These are phyloP conservation scores for Chloroceryle amazona DNA, from an alignment of 2,797 vertebrate species.

Conservation along the genomic window DNA sequence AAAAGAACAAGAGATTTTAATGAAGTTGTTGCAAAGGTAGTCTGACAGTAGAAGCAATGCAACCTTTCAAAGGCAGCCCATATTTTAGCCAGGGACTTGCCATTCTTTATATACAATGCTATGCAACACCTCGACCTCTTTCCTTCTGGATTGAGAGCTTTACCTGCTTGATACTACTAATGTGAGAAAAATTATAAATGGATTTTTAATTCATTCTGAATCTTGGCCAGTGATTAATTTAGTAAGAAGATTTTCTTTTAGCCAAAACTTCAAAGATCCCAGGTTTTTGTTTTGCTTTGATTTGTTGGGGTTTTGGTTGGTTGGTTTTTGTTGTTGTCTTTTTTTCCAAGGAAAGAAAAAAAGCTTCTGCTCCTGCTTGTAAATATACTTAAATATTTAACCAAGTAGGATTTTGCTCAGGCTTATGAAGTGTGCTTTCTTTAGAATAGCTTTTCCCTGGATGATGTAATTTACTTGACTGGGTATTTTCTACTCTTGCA, in stretches of 20 bases:
- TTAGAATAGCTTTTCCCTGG: slow-evolving; percentile 77
- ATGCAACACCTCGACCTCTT: neutral
- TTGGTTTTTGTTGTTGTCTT: too few relatives aligned
- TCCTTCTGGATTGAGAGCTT: neutral
- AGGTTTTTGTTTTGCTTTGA: too few relatives aligned
- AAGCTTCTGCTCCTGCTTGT: neutral
- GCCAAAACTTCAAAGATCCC: neutral
- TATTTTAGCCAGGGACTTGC: neutral
- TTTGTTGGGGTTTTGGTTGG: neutral
- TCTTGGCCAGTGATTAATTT: neutral
- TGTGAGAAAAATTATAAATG: neutral
- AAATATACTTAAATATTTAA: slow-evolving; percentile 35
- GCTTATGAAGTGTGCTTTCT: slow-evolving; percentile 68
- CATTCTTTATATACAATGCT: neutral
- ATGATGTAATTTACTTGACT: slow-evolving; percentile 78
- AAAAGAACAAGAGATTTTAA: neutral
- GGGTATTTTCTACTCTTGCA: slow-evolving; percentile 68
- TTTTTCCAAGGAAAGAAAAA: neutral
- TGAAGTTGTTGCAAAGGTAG: neutral
- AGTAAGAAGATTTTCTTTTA: neutral
- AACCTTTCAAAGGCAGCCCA: neutral
- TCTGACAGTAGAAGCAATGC: neutral
- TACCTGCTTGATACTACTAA: neutral
- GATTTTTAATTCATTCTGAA: slow-evolving; percentile 2
- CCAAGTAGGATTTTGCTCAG: slow-evolving; percentile 22